Conservation (phyloP, 2,888 invertebrate genomes). For the Macrophya alboannulata region DNA sequence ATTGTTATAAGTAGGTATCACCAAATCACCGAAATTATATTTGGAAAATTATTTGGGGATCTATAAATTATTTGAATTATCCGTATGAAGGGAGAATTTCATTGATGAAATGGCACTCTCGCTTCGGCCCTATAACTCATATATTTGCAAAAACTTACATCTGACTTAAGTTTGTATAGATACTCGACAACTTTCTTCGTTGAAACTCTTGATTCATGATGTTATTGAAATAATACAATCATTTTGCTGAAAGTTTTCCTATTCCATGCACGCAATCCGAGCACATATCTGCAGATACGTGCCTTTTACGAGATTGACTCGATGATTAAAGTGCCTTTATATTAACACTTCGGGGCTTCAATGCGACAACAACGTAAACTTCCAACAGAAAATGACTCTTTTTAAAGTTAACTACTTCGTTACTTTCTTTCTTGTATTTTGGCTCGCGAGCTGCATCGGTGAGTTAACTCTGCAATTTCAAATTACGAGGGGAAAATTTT, state of each 20-base stretch:
- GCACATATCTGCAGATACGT: constrained; percentile 24
- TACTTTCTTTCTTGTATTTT: neutral
- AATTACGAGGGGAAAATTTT: neutral
- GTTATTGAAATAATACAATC: neutral
- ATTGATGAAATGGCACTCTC: neutral
- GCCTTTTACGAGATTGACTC: neutral
- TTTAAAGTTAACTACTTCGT: neutral
- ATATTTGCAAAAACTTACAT: neutral
- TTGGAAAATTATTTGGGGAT: neutral
- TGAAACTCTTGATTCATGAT: neutral
- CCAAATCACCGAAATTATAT: neutral
- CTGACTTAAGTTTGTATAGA: no score
- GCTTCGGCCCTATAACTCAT: no score
- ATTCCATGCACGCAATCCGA: constrained; percentile 15
- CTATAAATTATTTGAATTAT: neutral
- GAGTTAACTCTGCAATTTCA: neutral
- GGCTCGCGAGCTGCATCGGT: neutral
- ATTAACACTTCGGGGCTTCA: neutral
- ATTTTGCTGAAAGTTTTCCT: neutral
- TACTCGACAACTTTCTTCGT: neutral
- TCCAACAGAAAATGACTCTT: constrained; percentile 13
- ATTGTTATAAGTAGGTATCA: neutral
- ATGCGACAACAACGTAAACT: neutral
- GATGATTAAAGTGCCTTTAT: constrained; percentile 1
- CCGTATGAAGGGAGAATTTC: neutral